phyloP scores from a whole-genome alignment of 1,140 invertebrate species.

The Leguminivora glycinivorella region DNA sequence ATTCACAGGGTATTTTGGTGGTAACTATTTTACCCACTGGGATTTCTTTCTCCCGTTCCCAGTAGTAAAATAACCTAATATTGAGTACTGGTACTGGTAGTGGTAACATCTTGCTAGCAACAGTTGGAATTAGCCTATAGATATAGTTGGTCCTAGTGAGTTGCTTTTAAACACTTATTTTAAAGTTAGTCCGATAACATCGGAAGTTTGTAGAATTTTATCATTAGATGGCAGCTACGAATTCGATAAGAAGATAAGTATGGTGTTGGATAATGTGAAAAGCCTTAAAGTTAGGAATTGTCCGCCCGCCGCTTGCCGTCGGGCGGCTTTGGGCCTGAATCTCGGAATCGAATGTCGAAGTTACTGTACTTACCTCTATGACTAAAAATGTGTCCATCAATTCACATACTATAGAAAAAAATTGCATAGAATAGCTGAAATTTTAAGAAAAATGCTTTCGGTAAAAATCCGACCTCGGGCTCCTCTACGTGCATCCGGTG shows the following conservation, averaged over 20 bases:
- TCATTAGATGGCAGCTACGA: background rate
- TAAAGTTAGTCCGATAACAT: background rate
- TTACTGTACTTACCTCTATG: background rate
- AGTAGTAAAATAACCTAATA: no score
- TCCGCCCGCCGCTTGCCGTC: background rate
- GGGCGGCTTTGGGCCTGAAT: background rate
- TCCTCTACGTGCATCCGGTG: no score
- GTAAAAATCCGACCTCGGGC: no score
- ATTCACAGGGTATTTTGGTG: no score
- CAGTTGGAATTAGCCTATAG: no score
- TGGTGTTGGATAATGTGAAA: background rate
- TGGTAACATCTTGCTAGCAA: no score
- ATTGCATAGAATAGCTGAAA: no score
- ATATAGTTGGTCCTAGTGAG: background rate
- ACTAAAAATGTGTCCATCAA: background rate
- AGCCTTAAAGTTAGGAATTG: background rate
- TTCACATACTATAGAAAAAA: no score
- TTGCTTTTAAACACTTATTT: background rate
- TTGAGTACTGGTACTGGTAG: no score
- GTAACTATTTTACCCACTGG: no score
- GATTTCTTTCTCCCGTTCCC: no score
- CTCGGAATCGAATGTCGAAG: background rate
- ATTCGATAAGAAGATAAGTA: background rate
- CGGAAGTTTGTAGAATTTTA: conserved; percentile 2
- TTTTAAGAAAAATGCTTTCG: no score